Evolutionary conservation across 2,797 vertebrate species (phyloP).

Genomic region (Zalophus californianus): DNA sequence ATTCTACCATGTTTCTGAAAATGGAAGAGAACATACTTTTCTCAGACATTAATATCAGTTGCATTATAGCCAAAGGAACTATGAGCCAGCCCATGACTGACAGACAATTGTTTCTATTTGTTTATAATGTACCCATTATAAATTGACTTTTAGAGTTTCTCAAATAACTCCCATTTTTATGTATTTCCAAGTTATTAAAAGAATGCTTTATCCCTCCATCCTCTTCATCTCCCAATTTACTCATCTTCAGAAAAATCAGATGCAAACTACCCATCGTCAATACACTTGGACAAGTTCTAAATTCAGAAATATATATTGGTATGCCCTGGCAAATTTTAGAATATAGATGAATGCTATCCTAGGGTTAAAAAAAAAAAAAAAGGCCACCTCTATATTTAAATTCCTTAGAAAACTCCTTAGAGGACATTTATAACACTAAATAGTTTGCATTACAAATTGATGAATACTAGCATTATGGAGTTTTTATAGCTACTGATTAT

Average conservation of each 20-base stretch:
- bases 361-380: neutral
- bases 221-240: neutral
- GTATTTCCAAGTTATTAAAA: neutral
- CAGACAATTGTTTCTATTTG: neutral
- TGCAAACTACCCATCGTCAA: neutral
- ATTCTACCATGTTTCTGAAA: neutral
- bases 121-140: neutral
- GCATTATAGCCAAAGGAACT: neutral
- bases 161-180: neutral
- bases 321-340: neutral
- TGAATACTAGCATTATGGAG: neutral
- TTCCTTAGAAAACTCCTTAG: neutral
- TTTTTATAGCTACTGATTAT: neutral
- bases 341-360: neutral
- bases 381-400: neutral
- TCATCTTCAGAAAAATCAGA: neutral
- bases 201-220: neutral
- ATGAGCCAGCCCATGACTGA: neutral
- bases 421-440: neutral
- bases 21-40: neutral
- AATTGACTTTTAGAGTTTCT: neutral
- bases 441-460: neutral
- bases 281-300: neutral
- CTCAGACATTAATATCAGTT: neutral
- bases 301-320: neutral